These are phyloP conservation scores for Vombatus ursinus DNA, from an alignment of 2,113 vertebrate genomes.

Conservation along the genomic window DNA sequence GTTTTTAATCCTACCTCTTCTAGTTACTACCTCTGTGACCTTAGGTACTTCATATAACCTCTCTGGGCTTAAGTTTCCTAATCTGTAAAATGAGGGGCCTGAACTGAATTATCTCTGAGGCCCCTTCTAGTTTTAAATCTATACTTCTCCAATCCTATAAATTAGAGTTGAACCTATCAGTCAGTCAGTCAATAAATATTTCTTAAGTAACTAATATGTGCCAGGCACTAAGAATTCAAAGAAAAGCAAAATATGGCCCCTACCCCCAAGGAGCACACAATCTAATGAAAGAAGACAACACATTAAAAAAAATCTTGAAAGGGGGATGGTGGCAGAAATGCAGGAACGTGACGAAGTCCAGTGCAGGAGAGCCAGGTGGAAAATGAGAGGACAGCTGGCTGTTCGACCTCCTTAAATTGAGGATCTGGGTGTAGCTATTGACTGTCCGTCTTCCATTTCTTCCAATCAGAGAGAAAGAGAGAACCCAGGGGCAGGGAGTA, in stretches of 20 bases:
- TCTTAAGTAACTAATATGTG: neutral
- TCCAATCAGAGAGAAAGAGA: neutral
- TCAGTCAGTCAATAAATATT: neutral
- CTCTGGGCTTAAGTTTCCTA: neutral
- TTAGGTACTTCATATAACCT: neutral
- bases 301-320: neutral
- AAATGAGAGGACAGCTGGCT: neutral
- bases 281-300: neutral
- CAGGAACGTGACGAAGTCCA: neutral
- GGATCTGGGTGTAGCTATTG: neutral
- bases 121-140: neutral
- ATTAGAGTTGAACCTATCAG: neutral
- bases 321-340: neutral
- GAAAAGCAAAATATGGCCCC: neutral
- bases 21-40: neutral
- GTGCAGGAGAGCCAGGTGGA: neutral
- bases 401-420: neutral
- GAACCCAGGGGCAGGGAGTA: neutral
- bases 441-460: neutral
- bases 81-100: neutral
- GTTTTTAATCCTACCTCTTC: neutral
- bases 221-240: neutral
- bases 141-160: neutral
- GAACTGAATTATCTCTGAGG: neutral
- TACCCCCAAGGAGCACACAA: neutral